Conservation (phyloP, 2,113 vertebrate genomes). For the Narcine bancroftii region DNA sequence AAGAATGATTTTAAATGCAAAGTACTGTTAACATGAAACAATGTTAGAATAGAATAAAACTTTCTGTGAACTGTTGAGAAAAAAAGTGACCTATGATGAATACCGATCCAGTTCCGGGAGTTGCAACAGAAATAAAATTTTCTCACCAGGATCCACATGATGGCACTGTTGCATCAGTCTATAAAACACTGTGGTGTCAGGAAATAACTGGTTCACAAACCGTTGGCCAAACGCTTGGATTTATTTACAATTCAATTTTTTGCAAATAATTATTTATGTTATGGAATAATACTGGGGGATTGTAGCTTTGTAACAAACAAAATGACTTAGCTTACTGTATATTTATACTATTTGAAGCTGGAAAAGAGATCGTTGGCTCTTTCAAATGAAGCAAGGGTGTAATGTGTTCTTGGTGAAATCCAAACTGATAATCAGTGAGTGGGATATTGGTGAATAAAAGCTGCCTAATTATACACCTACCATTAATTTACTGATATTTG, state of each 20-base stretch:
- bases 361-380: background rate
- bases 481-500: too few relatives aligned
- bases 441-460: too few relatives aligned
- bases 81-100: conserved; percentile 42
- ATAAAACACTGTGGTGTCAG: background rate
- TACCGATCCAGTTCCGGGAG: conserved; percentile 41
- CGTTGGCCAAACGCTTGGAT: background rate
- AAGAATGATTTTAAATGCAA: conserved; percentile 3
- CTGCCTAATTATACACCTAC: too few relatives aligned
- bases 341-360: background rate
- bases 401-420: too few relatives aligned
- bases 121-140: background rate
- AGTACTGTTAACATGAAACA: conserved; percentile 46
- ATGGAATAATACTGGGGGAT: background rate
- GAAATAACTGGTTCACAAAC: background rate
- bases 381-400: too few relatives aligned
- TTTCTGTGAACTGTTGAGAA: conserved; percentile 45
- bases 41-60: conserved; percentile 43
- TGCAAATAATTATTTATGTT: background rate
- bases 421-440: too few relatives aligned
- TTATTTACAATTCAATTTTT: background rate
- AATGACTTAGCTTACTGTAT: background rate
- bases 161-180: conserved; percentile 34
- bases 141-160: conserved; percentile 7
- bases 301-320: background rate